Percentiles rank a stretch among this genome's conserved stretches.
These are phyloP conservation scores for Australoheros scitulus DNA, from an alignment of 2,113 vertebrate genomes.

Conservation along the genomic window DNA sequence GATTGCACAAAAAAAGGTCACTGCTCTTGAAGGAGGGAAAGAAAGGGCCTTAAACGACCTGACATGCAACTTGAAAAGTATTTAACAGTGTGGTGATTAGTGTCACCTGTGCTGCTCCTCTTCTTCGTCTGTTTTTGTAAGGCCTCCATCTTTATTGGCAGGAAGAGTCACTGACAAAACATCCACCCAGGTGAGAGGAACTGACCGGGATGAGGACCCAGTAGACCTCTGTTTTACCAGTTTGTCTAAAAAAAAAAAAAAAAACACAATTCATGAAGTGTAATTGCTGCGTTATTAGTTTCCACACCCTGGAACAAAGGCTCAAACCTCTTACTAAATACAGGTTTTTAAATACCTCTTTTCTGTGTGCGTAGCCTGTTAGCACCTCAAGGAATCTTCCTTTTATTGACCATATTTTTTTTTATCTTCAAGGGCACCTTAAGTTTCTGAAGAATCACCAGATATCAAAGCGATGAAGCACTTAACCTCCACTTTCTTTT, in stretches of 20 bases:
- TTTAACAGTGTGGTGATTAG: neutral
- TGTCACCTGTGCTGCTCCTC: slow-evolving; percentile 62
- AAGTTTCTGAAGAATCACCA: neutral
- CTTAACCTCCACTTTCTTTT: neutral
- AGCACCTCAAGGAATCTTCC: neutral
- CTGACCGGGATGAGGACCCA: slow-evolving; percentile 72
- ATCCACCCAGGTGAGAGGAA: slow-evolving; percentile 88
- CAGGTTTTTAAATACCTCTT: neutral
- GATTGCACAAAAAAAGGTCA: neutral
- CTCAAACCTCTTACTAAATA: neutral
- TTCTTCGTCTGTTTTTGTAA: slow-evolving; percentile 25
- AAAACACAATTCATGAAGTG: neutral
- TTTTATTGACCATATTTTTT: neutral
- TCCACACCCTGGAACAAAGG: neutral
- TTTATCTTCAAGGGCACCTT: neutral
- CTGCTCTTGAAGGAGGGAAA: neutral
- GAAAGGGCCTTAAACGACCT: neutral
- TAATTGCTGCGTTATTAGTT: neutral
- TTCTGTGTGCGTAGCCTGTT: neutral
- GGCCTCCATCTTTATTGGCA: slow-evolving; percentile 80
- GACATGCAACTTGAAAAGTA: neutral
- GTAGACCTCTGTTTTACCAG: slow-evolving; percentile 79
- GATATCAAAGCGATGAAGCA: neutral
- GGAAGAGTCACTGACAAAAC: slow-evolving; percentile 87
- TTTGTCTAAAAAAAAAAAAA: slow-evolving; percentile 61